Evolutionary conservation across 2,888 invertebrate species (phyloP), one percentile per base, ranked within the genome.

Genomic region (Ypsolopha scabrella): DNA sequence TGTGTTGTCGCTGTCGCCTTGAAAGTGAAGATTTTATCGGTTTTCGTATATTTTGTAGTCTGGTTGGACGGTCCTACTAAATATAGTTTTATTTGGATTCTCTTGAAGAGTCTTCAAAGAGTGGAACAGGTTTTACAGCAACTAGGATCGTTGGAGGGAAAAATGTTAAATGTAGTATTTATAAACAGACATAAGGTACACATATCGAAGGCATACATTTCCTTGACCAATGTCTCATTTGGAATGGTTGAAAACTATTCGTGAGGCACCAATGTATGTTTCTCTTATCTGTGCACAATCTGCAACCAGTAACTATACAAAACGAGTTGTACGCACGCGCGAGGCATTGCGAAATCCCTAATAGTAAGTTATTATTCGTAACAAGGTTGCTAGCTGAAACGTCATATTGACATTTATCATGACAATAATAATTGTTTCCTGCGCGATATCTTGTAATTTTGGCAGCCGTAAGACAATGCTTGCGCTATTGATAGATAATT

Each of bases 401-500:
- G 2, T 41, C 37, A 51, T 60, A 59, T 67, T 62, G 63, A 64
- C 62, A 67, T 67, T 68, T 65, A 60, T 54, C 64, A 60, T 59
- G 61, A 66, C 59, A 67, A 58, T 62, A 60, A 59, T 64, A 67
- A 69, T 68, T 66, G 64, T 68, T 72, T 66, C 63, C 65, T 67
- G 57, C 50, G 59, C 37, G 36, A 59, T 66, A 62, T 67, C 59
- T 63, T 67, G 14, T 43, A 66, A 68, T 63, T 64, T 67, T 60
- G 57, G 53, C 56, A 57, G 53, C 50, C 56, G 53, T 52, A 53
- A 62, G 63, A 68, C 65, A 74, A 68, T 68, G 59, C 49, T 51
- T 50, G 50, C 56, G 35, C 34, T 62, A 65, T 66, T 59, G 63
- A 57, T 57, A 56, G 55, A 59, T 65, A 65, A 70, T 66, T 60